phyloP scores from a whole-genome alignment of 2,888 invertebrate species.

The Leucophora obtusa region DNA sequence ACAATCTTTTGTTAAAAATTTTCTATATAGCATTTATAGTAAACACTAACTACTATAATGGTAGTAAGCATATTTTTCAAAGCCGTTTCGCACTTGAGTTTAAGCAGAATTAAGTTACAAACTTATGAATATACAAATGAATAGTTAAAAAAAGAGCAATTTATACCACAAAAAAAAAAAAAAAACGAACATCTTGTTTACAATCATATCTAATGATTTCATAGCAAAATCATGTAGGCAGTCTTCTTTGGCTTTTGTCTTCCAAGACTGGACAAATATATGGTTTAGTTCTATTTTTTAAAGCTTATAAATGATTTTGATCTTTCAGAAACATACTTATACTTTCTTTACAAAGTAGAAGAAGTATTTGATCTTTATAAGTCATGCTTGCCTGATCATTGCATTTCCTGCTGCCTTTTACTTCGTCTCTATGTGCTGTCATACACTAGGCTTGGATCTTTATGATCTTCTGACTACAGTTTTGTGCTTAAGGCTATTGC shows the following conservation, averaged over 20 bases:
- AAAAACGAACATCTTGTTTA: conserved; percentile 1
- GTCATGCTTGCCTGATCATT: conserved; percentile 60
- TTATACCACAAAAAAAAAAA: no score
- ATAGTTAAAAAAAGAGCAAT: neutral
- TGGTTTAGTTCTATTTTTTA: neutral
- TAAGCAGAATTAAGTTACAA: conserved; percentile 48
- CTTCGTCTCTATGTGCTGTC: neutral
- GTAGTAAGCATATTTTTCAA: conserved; percentile 36
- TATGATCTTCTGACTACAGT: neutral
- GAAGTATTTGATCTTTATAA: conserved; percentile 17
- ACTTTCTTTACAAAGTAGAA: conserved; percentile 23
- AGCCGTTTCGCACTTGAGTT: conserved; percentile 57
- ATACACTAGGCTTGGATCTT: conserved; percentile 17
- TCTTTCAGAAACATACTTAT: conserved; percentile 5
- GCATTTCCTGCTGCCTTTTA: conserved; percentile 46
- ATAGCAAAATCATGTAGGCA: conserved; percentile 43
- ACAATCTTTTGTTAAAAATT: neutral
- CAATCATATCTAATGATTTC: conserved; percentile 30
- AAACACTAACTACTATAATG: neutral
- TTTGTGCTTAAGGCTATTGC: conserved; percentile 34
- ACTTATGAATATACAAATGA: neutral
- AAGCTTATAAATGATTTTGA: conserved; percentile 4
- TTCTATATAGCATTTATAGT: neutral
- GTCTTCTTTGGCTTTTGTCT: conserved; percentile 35
- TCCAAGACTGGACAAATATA: conserved; percentile 14